Evolutionary conservation across 2,888 invertebrate species (phyloP).

Genomic region (Platypus cylindrus): DNA sequence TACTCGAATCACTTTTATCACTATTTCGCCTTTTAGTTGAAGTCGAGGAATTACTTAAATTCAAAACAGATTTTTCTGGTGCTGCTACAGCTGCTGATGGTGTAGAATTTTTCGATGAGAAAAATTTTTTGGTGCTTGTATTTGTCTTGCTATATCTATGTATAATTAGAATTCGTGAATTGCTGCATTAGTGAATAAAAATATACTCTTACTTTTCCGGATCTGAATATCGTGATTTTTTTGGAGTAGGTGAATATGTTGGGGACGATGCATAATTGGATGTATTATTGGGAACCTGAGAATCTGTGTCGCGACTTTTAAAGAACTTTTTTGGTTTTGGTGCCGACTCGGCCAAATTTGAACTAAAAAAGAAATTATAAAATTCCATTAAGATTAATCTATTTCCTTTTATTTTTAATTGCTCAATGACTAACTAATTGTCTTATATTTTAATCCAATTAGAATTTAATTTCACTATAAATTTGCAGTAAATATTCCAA

Average conservation of each 20-base stretch:
- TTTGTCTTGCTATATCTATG: slow-evolving; percentile 3
- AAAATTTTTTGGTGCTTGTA: slow-evolving; percentile 27
- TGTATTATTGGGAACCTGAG: slow-evolving; percentile 30
- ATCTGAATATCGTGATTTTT: slow-evolving; percentile 19
- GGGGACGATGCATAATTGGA: slow-evolving; percentile 17
- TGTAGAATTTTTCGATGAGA: slow-evolving; percentile 30
- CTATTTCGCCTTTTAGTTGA: slow-evolving; percentile 9
- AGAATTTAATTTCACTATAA: too few species aligned
- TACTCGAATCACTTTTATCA: slow-evolving; percentile 12
- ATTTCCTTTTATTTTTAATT: too few species aligned
- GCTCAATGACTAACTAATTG: too few species aligned
- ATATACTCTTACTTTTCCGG: too few species aligned
- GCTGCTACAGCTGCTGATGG: too few species aligned
- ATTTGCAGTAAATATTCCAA: too few species aligned
- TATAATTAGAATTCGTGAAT: not conserved
- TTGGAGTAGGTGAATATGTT: slow-evolving; percentile 18
- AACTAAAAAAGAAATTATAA: slow-evolving; percentile 3
- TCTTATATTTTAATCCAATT: too few species aligned
- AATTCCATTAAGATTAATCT: too few species aligned
- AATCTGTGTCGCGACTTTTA: slow-evolving; percentile 61
- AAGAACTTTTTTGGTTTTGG: slow-evolving; percentile 80
- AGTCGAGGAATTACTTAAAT: slow-evolving; percentile 3
- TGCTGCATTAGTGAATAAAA: too few species aligned
- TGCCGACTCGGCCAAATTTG: slow-evolving; percentile 33
- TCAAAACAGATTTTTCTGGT: slow-evolving; percentile 8